phyloP scores from a whole-genome alignment of 1,140 invertebrate species.

The Drosophila ogumai region DNA sequence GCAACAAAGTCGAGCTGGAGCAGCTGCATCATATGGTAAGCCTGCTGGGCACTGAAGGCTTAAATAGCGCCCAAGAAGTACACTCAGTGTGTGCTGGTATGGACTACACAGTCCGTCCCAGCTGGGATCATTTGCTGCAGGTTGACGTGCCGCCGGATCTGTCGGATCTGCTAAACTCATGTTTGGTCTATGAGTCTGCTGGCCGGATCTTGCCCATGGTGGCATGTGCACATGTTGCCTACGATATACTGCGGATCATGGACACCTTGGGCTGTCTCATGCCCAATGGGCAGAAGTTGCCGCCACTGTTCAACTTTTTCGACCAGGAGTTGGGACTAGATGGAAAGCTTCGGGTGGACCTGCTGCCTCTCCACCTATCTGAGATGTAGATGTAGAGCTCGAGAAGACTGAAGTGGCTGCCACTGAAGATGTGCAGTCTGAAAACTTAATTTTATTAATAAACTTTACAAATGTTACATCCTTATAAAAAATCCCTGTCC shows the following conservation, averaged over 20 bases:
- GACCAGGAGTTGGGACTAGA: constrained; percentile 30
- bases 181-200: constrained; percentile 27
- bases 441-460: neutral
- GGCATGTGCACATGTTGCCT: constrained; percentile 43
- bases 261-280: constrained; percentile 18
- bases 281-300: constrained; percentile 51
- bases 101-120: neutral
- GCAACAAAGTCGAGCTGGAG: neutral
- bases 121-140: constrained; percentile 22
- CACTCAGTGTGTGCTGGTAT: neutral
- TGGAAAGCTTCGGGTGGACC: constrained; percentile 15
- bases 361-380: constrained; percentile 39
- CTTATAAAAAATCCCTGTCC: neutral
- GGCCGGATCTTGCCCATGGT: constrained; percentile 38
- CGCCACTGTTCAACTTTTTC: constrained; percentile 56
- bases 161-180: constrained; percentile 26
- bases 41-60: constrained; percentile 38
- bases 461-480: neutral
- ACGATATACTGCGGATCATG: constrained; percentile 52
- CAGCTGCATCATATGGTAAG: constrained; percentile 21
- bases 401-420: neutral
- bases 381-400: neutral
- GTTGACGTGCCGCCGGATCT: constrained; percentile 36
- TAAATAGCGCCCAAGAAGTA: constrained; percentile 24
- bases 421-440: neutral